Percentiles rank a stretch among this genome's conserved stretches.
phyloP scores from a whole-genome alignment of 2,888 invertebrate genomes.

The Bombyx huttoni region DNA sequence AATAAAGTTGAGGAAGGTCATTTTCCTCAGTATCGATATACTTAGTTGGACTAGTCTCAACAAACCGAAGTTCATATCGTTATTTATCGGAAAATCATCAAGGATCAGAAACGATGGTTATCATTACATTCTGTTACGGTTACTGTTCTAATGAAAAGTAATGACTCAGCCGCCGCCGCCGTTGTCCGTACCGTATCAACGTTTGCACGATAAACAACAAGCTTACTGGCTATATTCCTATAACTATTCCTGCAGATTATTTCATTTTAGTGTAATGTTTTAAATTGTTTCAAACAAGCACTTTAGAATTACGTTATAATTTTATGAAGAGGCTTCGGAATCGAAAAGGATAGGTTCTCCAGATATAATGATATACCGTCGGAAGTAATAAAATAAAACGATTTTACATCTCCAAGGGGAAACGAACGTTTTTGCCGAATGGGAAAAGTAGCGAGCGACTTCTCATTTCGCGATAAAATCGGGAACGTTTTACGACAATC shows the following conservation, averaged over 20 bases:
- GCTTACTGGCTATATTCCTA: no score
- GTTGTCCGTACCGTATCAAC: slow-evolving; percentile 7
- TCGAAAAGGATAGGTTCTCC: slow-evolving; percentile 40
- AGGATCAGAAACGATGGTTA: slow-evolving; percentile 45
- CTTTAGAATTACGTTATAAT: slow-evolving; percentile 14
- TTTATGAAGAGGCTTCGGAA: slow-evolving; percentile 42
- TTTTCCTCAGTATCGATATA: no score
- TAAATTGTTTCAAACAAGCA: neutral
- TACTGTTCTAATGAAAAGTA: slow-evolving; percentile 65
- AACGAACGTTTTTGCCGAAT: slow-evolving; percentile 68
- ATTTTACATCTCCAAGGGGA: slow-evolving; percentile 70
- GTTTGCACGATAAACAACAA: no score
- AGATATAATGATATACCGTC: slow-evolving; percentile 64
- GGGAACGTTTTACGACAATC: slow-evolving; percentile 69
- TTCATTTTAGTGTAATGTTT: neutral
- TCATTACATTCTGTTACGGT: slow-evolving; percentile 8
- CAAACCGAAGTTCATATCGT: slow-evolving; percentile 36
- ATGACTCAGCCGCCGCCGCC: slow-evolving; percentile 35
- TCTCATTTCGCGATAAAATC: slow-evolving; percentile 71
- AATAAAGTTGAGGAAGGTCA: no score
- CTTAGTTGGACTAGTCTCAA: no score
- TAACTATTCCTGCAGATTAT: no score
- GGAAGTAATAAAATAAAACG: slow-evolving; percentile 73
- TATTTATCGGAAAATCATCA: slow-evolving; percentile 64
- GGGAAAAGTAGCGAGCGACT: slow-evolving; percentile 67